These are phyloP conservation scores for Echinops telfairi DNA, from an alignment of 2,113 vertebrate species.

Conservation along the genomic window DNA sequence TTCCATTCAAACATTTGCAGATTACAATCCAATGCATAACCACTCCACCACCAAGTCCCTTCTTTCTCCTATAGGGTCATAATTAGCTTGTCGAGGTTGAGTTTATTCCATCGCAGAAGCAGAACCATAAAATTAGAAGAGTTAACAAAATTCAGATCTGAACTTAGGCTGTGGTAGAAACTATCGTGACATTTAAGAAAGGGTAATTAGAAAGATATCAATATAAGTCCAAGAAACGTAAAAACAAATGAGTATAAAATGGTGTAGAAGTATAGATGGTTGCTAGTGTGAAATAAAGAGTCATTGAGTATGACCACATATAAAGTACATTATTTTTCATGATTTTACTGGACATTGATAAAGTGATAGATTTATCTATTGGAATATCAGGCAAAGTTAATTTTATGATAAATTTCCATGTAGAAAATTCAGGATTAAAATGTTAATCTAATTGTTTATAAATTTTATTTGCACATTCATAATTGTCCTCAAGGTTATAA, in stretches of 20 bases:
- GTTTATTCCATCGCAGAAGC: not conserved
- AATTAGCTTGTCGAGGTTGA: too few species aligned
- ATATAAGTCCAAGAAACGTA: not conserved
- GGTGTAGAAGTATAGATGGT: too few species aligned
- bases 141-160: not conserved
- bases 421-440: not conserved
- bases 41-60: too few species aligned
- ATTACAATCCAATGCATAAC: too few species aligned
- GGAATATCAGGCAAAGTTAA: not conserved
- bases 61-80: too few species aligned
- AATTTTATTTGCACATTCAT: not conserved
- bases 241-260: not conserved
- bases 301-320: not conserved
- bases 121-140: not conserved
- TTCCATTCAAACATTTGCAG: too few species aligned
- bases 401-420: not conserved
- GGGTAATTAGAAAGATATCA: not conserved
- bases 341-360: not conserved
- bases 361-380: not conserved
- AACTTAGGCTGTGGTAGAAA: not conserved
- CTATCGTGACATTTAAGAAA: not conserved
- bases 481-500: not conserved
- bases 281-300: not conserved
- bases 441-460: not conserved
- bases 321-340: not conserved